Base-by-base conservation (phyloP, 92 coral and sea anemone species). In the Porites divaricata region DNA sequence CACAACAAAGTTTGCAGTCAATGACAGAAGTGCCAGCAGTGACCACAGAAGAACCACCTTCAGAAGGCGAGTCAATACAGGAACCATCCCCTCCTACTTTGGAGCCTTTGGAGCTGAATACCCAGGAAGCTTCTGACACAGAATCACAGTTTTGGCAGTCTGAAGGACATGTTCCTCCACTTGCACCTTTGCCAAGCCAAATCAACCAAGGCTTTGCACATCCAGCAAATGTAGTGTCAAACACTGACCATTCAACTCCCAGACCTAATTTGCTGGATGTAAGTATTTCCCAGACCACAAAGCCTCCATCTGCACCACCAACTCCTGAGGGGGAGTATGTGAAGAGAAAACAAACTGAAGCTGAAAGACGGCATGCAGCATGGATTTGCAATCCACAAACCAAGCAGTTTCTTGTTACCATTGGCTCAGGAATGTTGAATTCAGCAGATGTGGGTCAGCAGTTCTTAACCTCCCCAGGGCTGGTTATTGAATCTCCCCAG, bases 401-500 rank as follows among this genome's bases (percentile, higher is more conserved):
- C n/a, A 87, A 78, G 23, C 94, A 94, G 76, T 85, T 94, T 25
- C 83, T 94, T 8, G 91, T 90, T 23, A 91, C 98, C 56, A 85
- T 94, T 68, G 94, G 92, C 16, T 94, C 98, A 21, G 98, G 98
- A 65, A 89, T 92, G 98, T 76, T 87, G 92, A 94, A 85, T 72
- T 91, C 92, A 25, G 66, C 87, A 9, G 95, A 94, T 74, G 91
- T 94, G 7, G 94, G 92, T 76, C 98, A 94, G 70, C 95, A 92
- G 67, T 94, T 84, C 81, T 84, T 94, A 23, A 94, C 98, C 3
- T 94, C 95, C 23, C 98, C 98, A 10, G 90, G 95, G n/a, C 87
- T 94, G 54, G 92, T 87, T 23, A 74, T 92, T 15, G 98, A 92
- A 67, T 93, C 87, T 15, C 91, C 95, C 9, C 93, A 94, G 92